Conservation (phyloP, 2,888 invertebrate genomes). For the Muscina levida region DNA sequence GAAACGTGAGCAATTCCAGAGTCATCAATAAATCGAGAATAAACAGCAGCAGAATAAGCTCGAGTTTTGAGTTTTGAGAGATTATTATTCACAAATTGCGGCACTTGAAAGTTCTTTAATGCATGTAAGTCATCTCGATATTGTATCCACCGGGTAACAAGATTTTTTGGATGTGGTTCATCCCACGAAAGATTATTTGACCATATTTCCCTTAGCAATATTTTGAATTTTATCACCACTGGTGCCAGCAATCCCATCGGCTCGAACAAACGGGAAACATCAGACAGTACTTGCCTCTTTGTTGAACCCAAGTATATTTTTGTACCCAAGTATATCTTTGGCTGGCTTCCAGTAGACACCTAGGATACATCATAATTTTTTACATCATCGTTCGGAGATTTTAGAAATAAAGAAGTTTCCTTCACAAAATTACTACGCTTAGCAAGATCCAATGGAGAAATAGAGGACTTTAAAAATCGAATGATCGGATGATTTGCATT, state of each 20-base stretch:
- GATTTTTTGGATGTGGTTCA: slow-evolving; percentile 45
- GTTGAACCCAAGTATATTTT: no score
- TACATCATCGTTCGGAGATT: no score
- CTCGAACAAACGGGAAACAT: slow-evolving; percentile 59
- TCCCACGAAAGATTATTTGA: slow-evolving; percentile 57
- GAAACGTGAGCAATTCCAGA: neutral
- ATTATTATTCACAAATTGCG: neutral
- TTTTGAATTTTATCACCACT: slow-evolving; percentile 56
- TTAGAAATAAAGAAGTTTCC: no score
- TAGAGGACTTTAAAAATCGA: no score
- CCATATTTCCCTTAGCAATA: slow-evolving; percentile 62
- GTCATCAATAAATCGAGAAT: neutral
- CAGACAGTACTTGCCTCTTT: slow-evolving; percentile 51
- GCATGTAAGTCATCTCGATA: slow-evolving; percentile 20
- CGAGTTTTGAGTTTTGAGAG: slow-evolving; percentile 7
- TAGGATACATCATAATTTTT: no score
- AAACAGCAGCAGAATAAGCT: slow-evolving; percentile 36
- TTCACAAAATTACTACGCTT: no score
- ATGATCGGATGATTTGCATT: no score
- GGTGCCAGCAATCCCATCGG: slow-evolving; percentile 58
- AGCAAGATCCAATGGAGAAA: no score
- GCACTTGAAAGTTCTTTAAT: slow-evolving; percentile 2
- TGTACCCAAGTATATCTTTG: no score
- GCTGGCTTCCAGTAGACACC: no score
- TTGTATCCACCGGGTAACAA: slow-evolving; percentile 13